phyloP scores from a whole-genome alignment of 1,140 invertebrate genomes.

The Drosophila chauvacae region DNA sequence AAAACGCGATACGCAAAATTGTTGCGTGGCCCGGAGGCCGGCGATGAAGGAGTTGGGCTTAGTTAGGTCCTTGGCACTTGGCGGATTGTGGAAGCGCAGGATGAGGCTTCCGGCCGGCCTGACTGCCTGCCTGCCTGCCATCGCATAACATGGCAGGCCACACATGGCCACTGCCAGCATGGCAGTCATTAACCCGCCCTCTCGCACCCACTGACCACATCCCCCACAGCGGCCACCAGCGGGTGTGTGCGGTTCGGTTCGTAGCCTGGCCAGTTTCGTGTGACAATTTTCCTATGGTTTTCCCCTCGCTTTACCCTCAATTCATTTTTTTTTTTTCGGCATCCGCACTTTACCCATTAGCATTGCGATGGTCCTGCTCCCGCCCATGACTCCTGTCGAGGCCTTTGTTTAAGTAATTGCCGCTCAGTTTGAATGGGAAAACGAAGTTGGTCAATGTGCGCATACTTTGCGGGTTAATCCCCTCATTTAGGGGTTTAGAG shows the following conservation, averaged over 20 bases:
- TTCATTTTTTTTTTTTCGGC: slow-evolving; percentile 12
- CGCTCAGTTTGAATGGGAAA: slow-evolving; percentile 37
- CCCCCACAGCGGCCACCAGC: slow-evolving; percentile 10
- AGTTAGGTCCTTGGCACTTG: slow-evolving; percentile 17
- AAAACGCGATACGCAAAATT: slow-evolving; percentile 45
- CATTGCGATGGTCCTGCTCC: slow-evolving; percentile 7
- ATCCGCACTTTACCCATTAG: slow-evolving; percentile 32
- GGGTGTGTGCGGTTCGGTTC: slow-evolving; percentile 22
- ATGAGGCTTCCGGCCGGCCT: slow-evolving; percentile 22
- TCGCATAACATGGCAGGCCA: slow-evolving; percentile 26
- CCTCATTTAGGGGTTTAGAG: slow-evolving; percentile 26
- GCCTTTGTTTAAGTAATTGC: slow-evolving; percentile 40
- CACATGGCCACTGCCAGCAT: slow-evolving; percentile 16
- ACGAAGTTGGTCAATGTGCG: slow-evolving; percentile 30
- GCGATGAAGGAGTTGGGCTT: slow-evolving; percentile 24
- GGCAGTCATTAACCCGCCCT: slow-evolving; percentile 42
- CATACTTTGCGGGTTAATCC: slow-evolving; percentile 39
- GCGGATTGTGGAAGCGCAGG: not conserved
- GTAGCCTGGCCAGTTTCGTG: slow-evolving; percentile 27
- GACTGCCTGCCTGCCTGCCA: slow-evolving; percentile 16
- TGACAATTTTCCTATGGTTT: slow-evolving; percentile 35
- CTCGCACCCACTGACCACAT: slow-evolving; percentile 37
- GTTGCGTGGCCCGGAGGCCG: slow-evolving; percentile 29
- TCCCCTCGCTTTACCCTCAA: slow-evolving; percentile 12
- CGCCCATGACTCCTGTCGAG: not conserved